Evolutionary conservation across 2,797 vertebrate genomes (phyloP).

Genomic region (Notolepis coatsorum): DNA sequence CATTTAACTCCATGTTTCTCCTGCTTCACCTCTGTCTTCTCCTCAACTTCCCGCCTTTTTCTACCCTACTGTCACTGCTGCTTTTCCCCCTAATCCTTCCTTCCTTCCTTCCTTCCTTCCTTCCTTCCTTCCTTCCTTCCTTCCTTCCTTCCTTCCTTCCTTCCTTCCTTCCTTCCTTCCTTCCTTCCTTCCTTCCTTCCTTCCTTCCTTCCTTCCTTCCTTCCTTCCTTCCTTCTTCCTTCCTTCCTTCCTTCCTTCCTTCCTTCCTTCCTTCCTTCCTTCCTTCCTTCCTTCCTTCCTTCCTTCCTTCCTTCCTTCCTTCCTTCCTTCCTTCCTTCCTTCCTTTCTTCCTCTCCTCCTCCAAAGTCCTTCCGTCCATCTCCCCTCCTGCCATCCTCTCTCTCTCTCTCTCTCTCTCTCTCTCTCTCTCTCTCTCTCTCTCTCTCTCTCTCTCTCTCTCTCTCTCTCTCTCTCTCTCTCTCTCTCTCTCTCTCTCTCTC

Average conservation of each 20-base stretch:
- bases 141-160: not conserved
- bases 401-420: not conserved
- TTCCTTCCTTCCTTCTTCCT: not conserved
- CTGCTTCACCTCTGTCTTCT: not conserved
- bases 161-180: not conserved
- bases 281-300: not conserved
- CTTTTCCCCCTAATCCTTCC: too few species aligned
- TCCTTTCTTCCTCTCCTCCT: not conserved
- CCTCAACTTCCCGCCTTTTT: not conserved
- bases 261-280: not conserved
- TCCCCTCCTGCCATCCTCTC: not conserved
- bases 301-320: not conserved
- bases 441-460: not conserved
- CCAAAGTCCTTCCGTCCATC: not conserved
- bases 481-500: not conserved
- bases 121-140: not conserved
- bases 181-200: not conserved
- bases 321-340: not conserved
- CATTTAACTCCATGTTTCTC: conserved; percentile 24
- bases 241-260: not conserved
- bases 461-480: not conserved
- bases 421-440: not conserved
- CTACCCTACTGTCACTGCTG: too few species aligned
- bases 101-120: not conserved
- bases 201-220: not conserved